Base-by-base conservation (phyloP, 2,797 vertebrate genomes). In the Halcyon leucocephala region DNA sequence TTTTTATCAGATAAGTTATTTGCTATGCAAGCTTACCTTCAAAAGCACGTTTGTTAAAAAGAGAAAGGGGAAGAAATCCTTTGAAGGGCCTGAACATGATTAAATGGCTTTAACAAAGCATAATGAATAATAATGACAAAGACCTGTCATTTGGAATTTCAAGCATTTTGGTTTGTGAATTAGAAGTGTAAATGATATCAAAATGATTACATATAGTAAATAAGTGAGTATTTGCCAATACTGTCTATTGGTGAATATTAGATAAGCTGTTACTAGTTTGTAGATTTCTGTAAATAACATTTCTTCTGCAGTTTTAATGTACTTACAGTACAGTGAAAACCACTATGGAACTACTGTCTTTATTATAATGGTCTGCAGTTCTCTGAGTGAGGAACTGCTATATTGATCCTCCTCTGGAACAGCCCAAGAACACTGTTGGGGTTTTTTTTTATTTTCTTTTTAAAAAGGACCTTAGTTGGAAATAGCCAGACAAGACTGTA, bases 21-120 rank as follows among this genome's bases (percentile, higher is more conserved):
- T 97, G 90, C 95, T 93, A 94, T 96, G 96, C 95, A 92, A 88
- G 90, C 77, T 94, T 95, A 96, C 94, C 84, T 97, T 97, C 92
- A 96, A 96, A 97, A 95, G 84, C 89, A 83, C 87, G 91, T 96
- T 96, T 97, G 94, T 97, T 96, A 92, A 89, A 96, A 97, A 95
- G 74, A 91, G 81, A 96, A 96, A 95, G 80, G 39, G 86, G 65
- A 95, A 96, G 84, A 93, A 97, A 96, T 91, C 77, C 71, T 97
- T 97, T 97, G 92, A 93, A 97, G 84, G 82, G n/a, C 62, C 79
- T 95, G 67, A 77, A 92, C 48, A 48, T 90, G 94, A 96, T 94
- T 96, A 96, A 97, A 94, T 83, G 92, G 71, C 82, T 96, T 86
- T 95, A 93, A 92, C 83, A 97, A 93, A 94, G 82, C 86, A 73